Percentiles rank a stretch among this genome's conserved stretches.
These are phyloP conservation scores for Philotrypesis tridentata DNA, from an alignment of 1,140 invertebrate genomes.

Conservation along the genomic window DNA sequence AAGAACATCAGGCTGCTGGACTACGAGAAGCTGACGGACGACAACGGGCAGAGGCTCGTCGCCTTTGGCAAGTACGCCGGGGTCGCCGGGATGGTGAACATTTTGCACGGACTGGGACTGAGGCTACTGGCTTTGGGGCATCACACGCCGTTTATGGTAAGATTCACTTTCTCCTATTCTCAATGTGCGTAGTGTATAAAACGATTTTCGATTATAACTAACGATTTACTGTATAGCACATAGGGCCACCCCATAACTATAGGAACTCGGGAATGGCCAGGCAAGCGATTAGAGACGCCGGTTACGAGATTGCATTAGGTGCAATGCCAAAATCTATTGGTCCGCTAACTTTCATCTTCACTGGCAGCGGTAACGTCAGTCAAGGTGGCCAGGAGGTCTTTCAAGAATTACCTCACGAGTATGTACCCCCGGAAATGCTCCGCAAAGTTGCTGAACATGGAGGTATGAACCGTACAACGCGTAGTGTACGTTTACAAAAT, in stretches of 20 bases:
- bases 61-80: constrained; percentile 99
- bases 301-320: constrained; percentile 97
- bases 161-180: too few relatives aligned
- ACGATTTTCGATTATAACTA: background rate
- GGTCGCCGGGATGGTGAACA: constrained; percentile 99
- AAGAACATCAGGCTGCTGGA: constrained; percentile 98
- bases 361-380: constrained; percentile 91
- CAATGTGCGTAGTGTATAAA: too few relatives aligned
- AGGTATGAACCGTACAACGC: constrained; percentile 74
- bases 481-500: too few relatives aligned
- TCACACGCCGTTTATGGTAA: constrained; percentile 98
- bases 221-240: constrained; percentile 82
- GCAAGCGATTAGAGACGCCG: constrained; percentile 96
- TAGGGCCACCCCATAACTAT: constrained; percentile 99
- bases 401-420: constrained; percentile 97
- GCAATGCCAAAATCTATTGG: constrained; percentile 99
- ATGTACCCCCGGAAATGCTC: constrained; percentile 95
- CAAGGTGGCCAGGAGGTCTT: constrained; percentile 98
- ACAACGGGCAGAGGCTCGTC: constrained; percentile 91
- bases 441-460: constrained; percentile 97
- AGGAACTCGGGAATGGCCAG: constrained; percentile 97
- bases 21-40: constrained; percentile 97
- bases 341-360: constrained; percentile 98
- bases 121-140: constrained; percentile 95
- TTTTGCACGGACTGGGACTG: constrained; percentile 96